Base-by-base conservation (phyloP, 2,888 invertebrate genomes). In the Dexiosoma caninum region DNA sequence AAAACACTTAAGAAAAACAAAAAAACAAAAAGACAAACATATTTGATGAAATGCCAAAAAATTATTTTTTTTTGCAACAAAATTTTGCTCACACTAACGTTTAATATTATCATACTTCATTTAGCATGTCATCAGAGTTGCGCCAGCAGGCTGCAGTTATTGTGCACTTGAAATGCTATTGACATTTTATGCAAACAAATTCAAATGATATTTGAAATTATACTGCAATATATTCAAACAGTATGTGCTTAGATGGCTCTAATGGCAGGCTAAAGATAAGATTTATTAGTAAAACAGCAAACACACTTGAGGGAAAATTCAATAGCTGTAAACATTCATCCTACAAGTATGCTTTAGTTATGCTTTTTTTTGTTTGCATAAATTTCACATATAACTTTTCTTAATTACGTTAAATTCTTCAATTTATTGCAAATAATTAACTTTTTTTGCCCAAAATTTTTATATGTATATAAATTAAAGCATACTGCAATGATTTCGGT, bases 101-200 rank as follows among this genome's bases (percentile, higher is more conserved):
- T 57, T 42, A n/a, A 70, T 55, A 55, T 49, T 64, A 49, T 74
- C 78, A 70, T 75, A 70, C 75, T 70, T 70, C 75, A 79, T 75
- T 79, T 59, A 60, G 75, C 40, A 69, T 59, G 75, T 70, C 74
- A 79, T 62, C 57, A 32, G 46, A 32, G 14, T 55, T 62, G 66
- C 30, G 59, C 14, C 60, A 55, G 19, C 14, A 44, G 75, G 14
- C 46, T 64, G 70, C 77, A 70, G 62, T 57, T 55, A 53, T 62
- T 53, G 21, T 49, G 55, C 30, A 40, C 27, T 46, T 37, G 16
- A 69, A n/a, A 35, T 19, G 42, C 23, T 60, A 53, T 69, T n/a
- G 60, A 27, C 42, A 67, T 60, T 55, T 55, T 76, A 76, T 69
- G 77, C 55, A 60, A 60, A 76, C 19, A 27, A 27, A 32, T 59